phyloP scores from a whole-genome alignment of 2,113 vertebrate genomes.

The Muscicapa adusta region DNA sequence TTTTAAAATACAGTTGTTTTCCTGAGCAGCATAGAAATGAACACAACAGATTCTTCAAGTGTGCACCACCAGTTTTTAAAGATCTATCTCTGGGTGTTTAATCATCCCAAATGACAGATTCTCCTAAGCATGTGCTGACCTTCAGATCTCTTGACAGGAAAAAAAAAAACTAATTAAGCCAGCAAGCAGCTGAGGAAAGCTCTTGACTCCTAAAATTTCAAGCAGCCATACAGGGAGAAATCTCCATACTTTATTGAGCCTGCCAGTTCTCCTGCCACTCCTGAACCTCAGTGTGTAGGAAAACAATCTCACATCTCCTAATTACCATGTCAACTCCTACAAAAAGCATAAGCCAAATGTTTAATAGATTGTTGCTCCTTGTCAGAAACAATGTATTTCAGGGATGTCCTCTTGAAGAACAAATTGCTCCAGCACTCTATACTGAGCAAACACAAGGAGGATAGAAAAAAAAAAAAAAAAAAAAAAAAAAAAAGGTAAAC shows the following conservation, averaged over 20 bases:
- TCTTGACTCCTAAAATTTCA: not conserved
- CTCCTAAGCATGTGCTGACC: conserved; percentile 16
- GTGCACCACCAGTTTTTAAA: not conserved
- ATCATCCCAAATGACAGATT: conserved; percentile 21
- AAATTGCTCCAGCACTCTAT: not conserved
- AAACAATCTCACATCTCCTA: not conserved
- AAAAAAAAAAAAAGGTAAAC: not conserved
- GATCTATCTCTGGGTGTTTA: not conserved
- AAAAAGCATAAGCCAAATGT: not conserved
- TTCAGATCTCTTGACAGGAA: conserved; percentile 22
- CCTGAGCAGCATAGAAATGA: not conserved
- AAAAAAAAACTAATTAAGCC: conserved; percentile 25
- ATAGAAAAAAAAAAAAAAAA: not conserved
- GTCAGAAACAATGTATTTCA: conserved; percentile 5
- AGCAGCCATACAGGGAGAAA: not conserved
- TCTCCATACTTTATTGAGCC: not conserved
- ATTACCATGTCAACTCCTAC: not conserved
- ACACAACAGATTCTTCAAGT: not conserved
- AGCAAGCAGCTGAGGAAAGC: conserved; percentile 37
- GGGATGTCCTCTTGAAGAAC: not conserved
- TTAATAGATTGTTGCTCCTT: not conserved
- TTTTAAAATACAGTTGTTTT: not conserved
- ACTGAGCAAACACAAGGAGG: not conserved
- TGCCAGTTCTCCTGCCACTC: not conserved
- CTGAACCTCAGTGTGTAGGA: not conserved